Evolutionary conservation across 1,140 invertebrate genomes (phyloP).

Genomic region (Lepidurus packardi): DNA sequence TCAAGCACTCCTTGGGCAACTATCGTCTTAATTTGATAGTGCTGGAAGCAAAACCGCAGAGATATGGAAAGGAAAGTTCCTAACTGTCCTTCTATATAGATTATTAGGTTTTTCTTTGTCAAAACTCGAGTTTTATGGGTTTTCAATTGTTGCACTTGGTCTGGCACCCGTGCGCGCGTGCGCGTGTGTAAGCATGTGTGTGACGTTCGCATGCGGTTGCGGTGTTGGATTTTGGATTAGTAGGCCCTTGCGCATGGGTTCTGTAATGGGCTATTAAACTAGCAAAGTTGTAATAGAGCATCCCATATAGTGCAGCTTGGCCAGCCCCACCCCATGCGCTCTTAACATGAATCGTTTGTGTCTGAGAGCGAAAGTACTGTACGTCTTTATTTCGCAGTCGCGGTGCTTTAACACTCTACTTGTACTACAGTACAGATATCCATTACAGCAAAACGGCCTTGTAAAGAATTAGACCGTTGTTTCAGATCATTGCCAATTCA

Average conservation of each 20-base stretch:
- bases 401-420: neutral
- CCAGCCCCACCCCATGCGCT: neutral
- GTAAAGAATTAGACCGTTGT: neutral
- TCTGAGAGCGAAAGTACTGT: neutral
- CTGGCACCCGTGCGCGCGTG: neutral
- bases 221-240: neutral
- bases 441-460: neutral
- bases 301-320: neutral
- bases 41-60: neutral
- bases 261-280: conserved; percentile 3
- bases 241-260: conserved; percentile 20
- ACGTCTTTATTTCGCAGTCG: neutral
- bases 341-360: neutral
- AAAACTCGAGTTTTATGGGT: neutral
- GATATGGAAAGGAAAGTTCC: neutral
- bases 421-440: neutral
- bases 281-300: neutral
- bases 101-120: neutral
- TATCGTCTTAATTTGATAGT: neutral
- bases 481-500: too few relatives aligned
- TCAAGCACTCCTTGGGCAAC: neutral
- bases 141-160: conserved; percentile 9
- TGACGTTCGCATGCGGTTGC: neutral
- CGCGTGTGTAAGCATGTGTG: neutral
- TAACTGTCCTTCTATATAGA: neutral